phyloP scores from a whole-genome alignment of 2,113 vertebrate species.

The Plecotus auritus region DNA sequence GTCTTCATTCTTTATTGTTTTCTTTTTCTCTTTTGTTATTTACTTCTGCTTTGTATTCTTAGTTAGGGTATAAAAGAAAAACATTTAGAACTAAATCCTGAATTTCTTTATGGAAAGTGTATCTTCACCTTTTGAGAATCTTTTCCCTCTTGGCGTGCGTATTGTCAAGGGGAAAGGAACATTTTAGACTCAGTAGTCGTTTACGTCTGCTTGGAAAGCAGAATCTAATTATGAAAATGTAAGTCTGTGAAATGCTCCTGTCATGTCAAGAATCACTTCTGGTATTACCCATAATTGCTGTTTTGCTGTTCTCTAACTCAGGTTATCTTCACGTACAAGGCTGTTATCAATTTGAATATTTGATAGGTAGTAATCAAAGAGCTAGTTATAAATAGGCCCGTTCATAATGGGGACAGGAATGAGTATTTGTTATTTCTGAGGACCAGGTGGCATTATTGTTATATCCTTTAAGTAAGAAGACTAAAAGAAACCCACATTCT shows the following conservation, averaged over 20 bases:
- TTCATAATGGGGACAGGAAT: slow-evolving; percentile 48
- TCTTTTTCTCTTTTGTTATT: neutral
- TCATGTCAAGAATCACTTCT: slow-evolving; percentile 66
- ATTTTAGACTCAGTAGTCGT: slow-evolving; percentile 31
- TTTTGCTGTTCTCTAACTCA: slow-evolving; percentile 72
- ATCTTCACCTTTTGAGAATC: neutral
- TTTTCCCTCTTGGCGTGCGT: neutral
- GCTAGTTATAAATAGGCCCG: slow-evolving; percentile 71
- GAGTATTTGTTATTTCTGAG: neutral
- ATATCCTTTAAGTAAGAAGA: neutral
- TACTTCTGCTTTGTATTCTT: neutral
- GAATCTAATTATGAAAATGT: slow-evolving; percentile 65
- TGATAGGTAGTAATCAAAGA: slow-evolving; percentile 77
- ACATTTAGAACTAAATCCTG: neutral
- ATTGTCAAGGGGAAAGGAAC: neutral
- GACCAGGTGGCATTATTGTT: neutral
- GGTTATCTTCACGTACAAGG: slow-evolving; percentile 61
- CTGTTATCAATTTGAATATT: slow-evolving; percentile 71
- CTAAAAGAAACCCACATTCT: neutral
- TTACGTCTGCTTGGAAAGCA: slow-evolving; percentile 41
- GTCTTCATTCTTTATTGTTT: neutral
- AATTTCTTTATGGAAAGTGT: neutral
- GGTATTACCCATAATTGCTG: slow-evolving; percentile 75
- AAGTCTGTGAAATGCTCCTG: slow-evolving; percentile 50
- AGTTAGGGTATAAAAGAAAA: neutral